A percentile compares a stretch with the other conserved stretches of the same genome.
phyloP scores from a whole-genome alignment of 1,140 invertebrate genomes.

The Calliphora vicina region DNA sequence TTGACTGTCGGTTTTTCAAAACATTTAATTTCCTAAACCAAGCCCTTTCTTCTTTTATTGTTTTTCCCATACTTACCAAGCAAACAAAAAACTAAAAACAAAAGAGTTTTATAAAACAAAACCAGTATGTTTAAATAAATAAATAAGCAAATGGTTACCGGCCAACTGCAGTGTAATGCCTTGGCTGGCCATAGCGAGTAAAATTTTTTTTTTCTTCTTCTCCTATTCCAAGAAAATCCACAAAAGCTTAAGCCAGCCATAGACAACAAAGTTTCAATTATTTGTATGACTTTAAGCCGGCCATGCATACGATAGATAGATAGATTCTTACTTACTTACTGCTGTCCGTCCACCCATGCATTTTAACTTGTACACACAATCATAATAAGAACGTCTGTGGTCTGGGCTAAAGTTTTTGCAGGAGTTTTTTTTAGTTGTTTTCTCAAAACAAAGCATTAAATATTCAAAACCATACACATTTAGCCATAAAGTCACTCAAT shows the following conservation, averaged over 20 bases:
- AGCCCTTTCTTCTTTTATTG: not conserved
- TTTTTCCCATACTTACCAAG: not conserved
- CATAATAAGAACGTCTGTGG: slow-evolving; percentile 12
- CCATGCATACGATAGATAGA: not conserved
- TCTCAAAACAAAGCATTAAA: not conserved
- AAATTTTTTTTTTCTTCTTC: not conserved
- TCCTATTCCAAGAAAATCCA: not conserved
- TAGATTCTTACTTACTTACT: too few species aligned
- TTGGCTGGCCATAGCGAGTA: too few species aligned
- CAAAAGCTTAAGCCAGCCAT: not conserved
- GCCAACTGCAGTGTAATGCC: not conserved
- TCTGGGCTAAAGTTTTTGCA: not conserved
- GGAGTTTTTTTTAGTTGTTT: not conserved
- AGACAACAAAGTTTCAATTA: not conserved
- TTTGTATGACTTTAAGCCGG: not conserved
- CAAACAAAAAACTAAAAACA: not conserved
- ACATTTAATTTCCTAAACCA: not conserved
- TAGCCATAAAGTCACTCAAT: slow-evolving; percentile 3
- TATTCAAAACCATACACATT: slow-evolving; percentile 10
- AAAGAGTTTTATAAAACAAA: not conserved
- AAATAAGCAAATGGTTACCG: not conserved
- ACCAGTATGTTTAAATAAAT: not conserved
- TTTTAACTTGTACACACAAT: not conserved
- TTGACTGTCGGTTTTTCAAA: not conserved
- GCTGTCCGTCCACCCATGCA: not conserved